Conservation (phyloP, 2,113 vertebrate genomes). For the Butorides virescens region DNA sequence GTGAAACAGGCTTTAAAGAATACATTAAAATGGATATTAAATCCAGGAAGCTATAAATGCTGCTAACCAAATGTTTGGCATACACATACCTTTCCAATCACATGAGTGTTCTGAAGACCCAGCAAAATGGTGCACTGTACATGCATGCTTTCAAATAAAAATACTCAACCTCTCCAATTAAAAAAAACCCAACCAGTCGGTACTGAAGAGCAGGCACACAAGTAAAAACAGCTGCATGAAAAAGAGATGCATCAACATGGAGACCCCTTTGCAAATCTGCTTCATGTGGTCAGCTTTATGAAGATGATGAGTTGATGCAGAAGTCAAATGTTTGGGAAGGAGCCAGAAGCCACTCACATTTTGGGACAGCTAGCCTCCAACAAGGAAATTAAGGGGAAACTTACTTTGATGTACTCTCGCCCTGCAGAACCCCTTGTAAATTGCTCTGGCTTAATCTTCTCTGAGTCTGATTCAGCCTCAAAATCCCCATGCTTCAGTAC, state of each 20-base stretch:
- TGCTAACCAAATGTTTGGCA: not conserved
- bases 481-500: not conserved
- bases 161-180: not conserved
- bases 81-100: not conserved
- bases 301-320: not conserved
- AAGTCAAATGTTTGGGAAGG: not conserved
- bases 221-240: not conserved
- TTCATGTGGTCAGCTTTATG: not conserved
- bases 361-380: not conserved
- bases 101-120: not conserved
- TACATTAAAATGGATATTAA: not conserved
- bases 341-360: not conserved
- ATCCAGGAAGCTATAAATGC: not conserved
- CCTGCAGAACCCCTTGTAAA: not conserved
- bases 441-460: not conserved
- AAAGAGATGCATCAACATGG: not conserved
- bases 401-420: not conserved
- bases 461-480: not conserved
- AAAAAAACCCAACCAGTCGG: not conserved
- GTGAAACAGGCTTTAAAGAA: not conserved
- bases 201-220: not conserved
- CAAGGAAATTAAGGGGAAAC: not conserved
- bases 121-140: not conserved
- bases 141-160: not conserved
- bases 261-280: not conserved